Percentiles rank a stretch among this genome's conserved stretches.
Conservation (phyloP, 2,888 invertebrate species). For the Hypolimnas misippus region DNA sequence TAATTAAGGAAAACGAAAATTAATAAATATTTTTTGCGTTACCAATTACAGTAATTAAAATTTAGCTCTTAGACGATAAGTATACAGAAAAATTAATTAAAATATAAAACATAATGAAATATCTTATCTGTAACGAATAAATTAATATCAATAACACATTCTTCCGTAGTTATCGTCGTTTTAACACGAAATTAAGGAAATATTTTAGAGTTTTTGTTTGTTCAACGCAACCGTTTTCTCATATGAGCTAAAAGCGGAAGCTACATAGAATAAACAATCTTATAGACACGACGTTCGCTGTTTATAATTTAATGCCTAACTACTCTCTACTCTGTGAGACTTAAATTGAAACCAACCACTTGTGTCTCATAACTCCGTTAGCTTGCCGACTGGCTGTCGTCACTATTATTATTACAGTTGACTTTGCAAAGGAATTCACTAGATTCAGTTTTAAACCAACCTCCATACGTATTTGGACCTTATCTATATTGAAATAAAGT, state of each 20-base stretch:
- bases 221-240: neutral
- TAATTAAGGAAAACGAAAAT: neutral
- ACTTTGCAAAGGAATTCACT: slow-evolving; percentile 27
- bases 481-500: neutral
- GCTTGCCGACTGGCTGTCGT: slow-evolving; percentile 51
- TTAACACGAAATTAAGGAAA: slow-evolving; percentile 1
- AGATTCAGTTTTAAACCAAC: neutral
- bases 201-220: neutral
- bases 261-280: slow-evolving; percentile 59
- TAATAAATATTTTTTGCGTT: neutral
- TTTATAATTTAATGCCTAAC: slow-evolving; percentile 60
- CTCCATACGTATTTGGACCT: neutral
- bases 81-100: neutral
- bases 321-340: slow-evolving; percentile 48
- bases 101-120: neutral
- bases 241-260: slow-evolving; percentile 43
- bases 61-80: neutral
- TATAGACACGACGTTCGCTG: slow-evolving; percentile 51
- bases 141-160: neutral
- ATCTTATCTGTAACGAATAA: neutral
- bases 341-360: slow-evolving; percentile 64
- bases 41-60: slow-evolving; percentile 4
- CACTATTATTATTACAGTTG: slow-evolving; percentile 47
- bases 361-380: slow-evolving; percentile 61
- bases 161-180: neutral